Evolutionary conservation across 1,140 invertebrate species (phyloP).

Genomic region (Dryas iulia): DNA sequence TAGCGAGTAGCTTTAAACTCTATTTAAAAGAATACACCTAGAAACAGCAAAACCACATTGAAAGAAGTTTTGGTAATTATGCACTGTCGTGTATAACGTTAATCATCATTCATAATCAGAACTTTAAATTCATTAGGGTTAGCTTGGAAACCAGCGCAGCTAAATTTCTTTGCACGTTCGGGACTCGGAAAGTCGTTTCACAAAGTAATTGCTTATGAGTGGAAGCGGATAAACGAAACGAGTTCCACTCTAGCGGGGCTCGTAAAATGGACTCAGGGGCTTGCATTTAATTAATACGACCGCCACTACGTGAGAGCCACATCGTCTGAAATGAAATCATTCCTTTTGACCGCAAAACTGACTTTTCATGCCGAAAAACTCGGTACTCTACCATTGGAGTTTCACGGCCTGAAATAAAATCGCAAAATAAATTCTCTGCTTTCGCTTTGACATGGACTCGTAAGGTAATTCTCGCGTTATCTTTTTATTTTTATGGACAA

Average conservation of each 20-base stretch:
- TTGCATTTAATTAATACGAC: conserved; percentile 77
- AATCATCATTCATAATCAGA: conserved; percentile 19
- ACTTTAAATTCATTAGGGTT: conserved; percentile 39
- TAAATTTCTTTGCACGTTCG: conserved; percentile 71
- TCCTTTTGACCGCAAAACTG: conserved; percentile 60
- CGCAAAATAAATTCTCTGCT: conserved; percentile 31
- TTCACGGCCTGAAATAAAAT: conserved; percentile 28
- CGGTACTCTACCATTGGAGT: conserved; percentile 21
- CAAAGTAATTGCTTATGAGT: conserved; percentile 77
- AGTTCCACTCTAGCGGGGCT: conserved; percentile 63
- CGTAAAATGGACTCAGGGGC: conserved; percentile 74
- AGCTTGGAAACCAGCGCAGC: conserved; percentile 52
- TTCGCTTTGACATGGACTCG: conserved; percentile 28
- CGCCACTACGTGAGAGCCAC: conserved; percentile 64
- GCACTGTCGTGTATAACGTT: conserved; percentile 21
- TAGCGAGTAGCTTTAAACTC: neutral
- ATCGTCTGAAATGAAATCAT: conserved; percentile 63
- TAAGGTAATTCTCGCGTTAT: conserved; percentile 36
- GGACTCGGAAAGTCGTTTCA: conserved; percentile 59
- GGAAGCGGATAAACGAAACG: conserved; percentile 73
- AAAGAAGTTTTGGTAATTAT: neutral
- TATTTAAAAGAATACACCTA: neutral
- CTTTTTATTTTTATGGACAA: conserved; percentile 21
- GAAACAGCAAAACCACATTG: neutral
- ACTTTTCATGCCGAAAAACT: conserved; percentile 55